phyloP scores from a whole-genome alignment of 2,113 vertebrate genomes.

The Campylorhamphus procurvoides region DNA sequence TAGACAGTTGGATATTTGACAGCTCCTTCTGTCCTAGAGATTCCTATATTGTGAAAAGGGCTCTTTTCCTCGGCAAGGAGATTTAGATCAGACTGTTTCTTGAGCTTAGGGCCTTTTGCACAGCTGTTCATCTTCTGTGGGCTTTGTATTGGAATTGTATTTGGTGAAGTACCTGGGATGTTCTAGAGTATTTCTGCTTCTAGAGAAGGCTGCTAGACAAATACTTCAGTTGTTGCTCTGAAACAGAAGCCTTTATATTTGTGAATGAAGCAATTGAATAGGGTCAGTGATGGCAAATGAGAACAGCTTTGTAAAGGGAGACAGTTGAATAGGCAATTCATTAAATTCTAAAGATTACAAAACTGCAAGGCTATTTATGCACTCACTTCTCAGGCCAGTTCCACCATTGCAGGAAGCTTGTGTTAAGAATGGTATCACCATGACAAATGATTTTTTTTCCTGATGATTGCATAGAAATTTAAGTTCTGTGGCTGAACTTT shows the following conservation, averaged over 20 bases:
- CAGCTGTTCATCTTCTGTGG: neutral
- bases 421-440: neutral
- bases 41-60: neutral
- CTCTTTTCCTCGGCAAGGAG: neutral
- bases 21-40: neutral
- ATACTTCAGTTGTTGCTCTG: neutral
- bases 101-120: neutral
- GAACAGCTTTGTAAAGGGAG: constrained; percentile 40
- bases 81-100: neutral
- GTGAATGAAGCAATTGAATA: constrained; percentile 47
- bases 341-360: constrained; percentile 45
- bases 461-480: neutral
- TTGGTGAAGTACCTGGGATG: constrained; percentile 33
- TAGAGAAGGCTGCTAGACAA: constrained; percentile 38
- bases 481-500: neutral
- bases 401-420: constrained; percentile 22
- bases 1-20: neutral
- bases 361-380: constrained; percentile 42
- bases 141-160: neutral
- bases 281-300: constrained; percentile 39
- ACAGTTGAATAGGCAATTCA: constrained; percentile 60
- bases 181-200: constrained; percentile 49
- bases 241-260: constrained; percentile 59
- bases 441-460: constrained; percentile 6
- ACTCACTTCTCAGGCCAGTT: neutral